Percentiles rank a stretch among this genome's conserved stretches.
Conservation (phyloP, 2,888 invertebrate genomes). For the Bellardia pandia region DNA sequence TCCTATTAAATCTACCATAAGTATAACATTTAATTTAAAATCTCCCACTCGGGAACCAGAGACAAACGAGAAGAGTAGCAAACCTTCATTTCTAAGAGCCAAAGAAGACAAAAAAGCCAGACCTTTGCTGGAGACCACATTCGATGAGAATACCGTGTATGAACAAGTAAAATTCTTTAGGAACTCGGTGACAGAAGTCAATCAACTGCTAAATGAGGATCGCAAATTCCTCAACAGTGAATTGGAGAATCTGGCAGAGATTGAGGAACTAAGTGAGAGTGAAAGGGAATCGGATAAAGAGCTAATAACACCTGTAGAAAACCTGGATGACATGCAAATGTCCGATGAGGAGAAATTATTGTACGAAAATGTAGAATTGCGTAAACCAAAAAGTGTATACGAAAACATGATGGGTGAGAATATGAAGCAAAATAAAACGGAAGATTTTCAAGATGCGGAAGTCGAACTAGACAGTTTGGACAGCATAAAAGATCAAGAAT, state of each 20-base stretch:
- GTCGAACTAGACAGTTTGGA: constrained; percentile 80
- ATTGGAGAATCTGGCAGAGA: constrained; percentile 77
- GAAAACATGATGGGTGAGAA: constrained; percentile 82
- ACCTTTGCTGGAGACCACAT: constrained; percentile 86
- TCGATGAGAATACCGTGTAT: constrained; percentile 87
- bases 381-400: constrained; percentile 82
- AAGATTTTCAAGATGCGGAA: constrained; percentile 61
- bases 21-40: constrained; percentile 87
- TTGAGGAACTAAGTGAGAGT: constrained; percentile 67
- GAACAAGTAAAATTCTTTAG: constrained; percentile 91
- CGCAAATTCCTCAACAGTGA: constrained; percentile 70
- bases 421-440: constrained; percentile 77
- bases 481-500: constrained; percentile 76
- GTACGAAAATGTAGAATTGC: constrained; percentile 84
- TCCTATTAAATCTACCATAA: constrained; percentile 89
- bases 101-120: constrained; percentile 74
- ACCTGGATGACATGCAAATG: constrained; percentile 65
- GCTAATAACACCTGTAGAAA: constrained; percentile 51
- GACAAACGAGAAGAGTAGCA: constrained; percentile 84
- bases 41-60: constrained; percentile 85
- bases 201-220: constrained; percentile 85
- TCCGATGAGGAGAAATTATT: constrained; percentile 79
- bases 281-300: constrained; percentile 69
- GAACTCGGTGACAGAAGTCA: constrained; percentile 90
- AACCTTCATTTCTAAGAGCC: constrained; percentile 74